Evolutionary conservation across 2,797 vertebrate species (phyloP), one percentile per base, ranked within the genome.

Genomic region (Percopsis omiscomaycus): DNA sequence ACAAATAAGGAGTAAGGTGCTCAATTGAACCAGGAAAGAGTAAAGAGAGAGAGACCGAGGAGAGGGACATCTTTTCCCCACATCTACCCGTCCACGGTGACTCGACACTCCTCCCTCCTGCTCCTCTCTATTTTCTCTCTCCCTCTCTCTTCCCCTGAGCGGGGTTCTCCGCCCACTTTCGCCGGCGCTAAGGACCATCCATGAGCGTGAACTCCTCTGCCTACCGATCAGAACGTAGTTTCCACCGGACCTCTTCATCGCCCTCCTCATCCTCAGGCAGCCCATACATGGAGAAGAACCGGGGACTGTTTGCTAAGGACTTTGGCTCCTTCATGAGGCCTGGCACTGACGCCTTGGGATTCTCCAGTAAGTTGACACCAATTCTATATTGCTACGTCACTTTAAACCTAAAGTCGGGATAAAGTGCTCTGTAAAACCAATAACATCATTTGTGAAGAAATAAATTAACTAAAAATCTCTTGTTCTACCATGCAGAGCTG

Each of bases 251-350:
- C 22, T 89, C 90, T 49, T 73, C 84, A 0, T 74, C 83, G 29
- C 86, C 87, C 0, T 82, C 90, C 0, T 85, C 84, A 0, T 86
- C 92, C 11, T 85, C 90, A 73, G 79, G 84, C 69, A 92, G 93
- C 73, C 91, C 92, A 9, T 89, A 92, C 91, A 98, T 98, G 96
- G 97, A 99, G 87, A 96, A 96, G 85, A 90, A 92, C 74, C 75
- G 91, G 76, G 94, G 94, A 72, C 85, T 96, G 80, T 96, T 96
- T 11, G 77, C 93, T 0, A 94, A 95, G 66, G 94, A 96, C 67
- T 96, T 99, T 13, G 95, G 95, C 78, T 94, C 93, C 84, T 98
- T 98, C 84, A 92, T 95, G 89, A 85, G 93, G 75, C 94, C 97
- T 1, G 93, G 82, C 5, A 88, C 86, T 0, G 94, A 98, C 64